phyloP scores from a whole-genome alignment of 2,888 invertebrate genomes.

The Neria commutata region DNA sequence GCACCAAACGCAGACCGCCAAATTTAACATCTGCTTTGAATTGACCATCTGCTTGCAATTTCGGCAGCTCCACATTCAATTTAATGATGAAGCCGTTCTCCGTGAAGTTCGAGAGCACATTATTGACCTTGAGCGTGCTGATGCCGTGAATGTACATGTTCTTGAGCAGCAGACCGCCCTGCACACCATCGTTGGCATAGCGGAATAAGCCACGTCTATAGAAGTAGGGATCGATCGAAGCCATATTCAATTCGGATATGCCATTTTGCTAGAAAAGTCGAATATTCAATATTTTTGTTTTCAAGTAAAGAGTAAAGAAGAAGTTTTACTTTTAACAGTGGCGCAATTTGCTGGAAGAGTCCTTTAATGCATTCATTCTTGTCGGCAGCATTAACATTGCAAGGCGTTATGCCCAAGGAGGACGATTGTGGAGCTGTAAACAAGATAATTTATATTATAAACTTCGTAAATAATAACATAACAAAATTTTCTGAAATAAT shows the following conservation, averaged over 20 bases:
- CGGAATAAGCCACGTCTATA: slow-evolving; percentile 57
- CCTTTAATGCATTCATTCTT: slow-evolving; percentile 67
- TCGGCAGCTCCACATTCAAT: slow-evolving; percentile 67
- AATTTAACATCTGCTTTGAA: slow-evolving; percentile 71
- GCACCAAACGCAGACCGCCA: slow-evolving; percentile 68
- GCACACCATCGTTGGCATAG: slow-evolving; percentile 55
- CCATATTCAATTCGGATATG: slow-evolving; percentile 47
- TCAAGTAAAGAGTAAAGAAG: no score
- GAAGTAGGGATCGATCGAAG: slow-evolving; percentile 54
- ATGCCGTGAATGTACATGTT: slow-evolving; percentile 66
- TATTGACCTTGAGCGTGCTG: slow-evolving; percentile 64
- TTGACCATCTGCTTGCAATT: slow-evolving; percentile 65
- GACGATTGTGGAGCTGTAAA: slow-evolving; percentile 15
- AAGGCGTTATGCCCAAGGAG: slow-evolving; percentile 53
- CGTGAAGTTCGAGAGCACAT: slow-evolving; percentile 65
- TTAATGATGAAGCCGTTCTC: slow-evolving; percentile 68
- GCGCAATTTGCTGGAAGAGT: slow-evolving; percentile 64
- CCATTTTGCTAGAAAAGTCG: no score
- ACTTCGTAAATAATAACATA: neutral
- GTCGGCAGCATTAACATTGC: slow-evolving; percentile 66
- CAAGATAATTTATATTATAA: neutral
- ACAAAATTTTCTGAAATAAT: no score
- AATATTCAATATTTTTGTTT: no score
- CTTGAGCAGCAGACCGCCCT: slow-evolving; percentile 55
- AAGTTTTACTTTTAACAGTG: slow-evolving; percentile 46